Evolutionary conservation across 2,797 vertebrate genomes (phyloP).

Genomic region (Parambassis ranga): DNA sequence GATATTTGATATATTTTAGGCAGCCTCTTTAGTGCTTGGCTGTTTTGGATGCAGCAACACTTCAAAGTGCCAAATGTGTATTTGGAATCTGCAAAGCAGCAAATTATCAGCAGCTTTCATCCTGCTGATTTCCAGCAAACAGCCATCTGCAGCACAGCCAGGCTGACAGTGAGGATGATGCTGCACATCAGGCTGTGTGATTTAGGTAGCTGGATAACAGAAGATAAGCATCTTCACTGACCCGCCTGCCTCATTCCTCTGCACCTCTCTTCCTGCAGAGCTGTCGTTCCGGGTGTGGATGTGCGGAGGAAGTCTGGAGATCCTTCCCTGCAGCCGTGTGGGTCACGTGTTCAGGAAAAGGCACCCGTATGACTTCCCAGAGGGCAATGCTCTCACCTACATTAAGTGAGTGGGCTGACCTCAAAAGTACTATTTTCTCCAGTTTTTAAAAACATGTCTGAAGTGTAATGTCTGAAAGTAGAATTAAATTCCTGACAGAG

Average conservation of each 20-base stretch:
- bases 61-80: conserved; percentile 14
- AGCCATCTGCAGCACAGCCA: conserved; percentile 7
- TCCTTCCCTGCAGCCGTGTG: conserved; percentile 96
- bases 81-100: conserved; percentile 26
- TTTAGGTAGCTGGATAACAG: not conserved
- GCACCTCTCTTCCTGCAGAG: conserved; percentile 77
- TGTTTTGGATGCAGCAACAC: conserved; percentile 12
- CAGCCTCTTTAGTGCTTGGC: not conserved
- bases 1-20: no score
- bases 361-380: conserved; percentile 97
- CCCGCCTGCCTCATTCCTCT: not conserved
- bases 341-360: conserved; percentile 97
- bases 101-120: conserved; percentile 27
- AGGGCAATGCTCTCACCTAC: conserved; percentile 97
- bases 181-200: not conserved
- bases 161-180: not conserved
- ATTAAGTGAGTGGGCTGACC: conserved; percentile 85
- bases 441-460: not conserved
- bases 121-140: conserved; percentile 11
- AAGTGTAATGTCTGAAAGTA: not conserved
- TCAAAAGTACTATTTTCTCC: no score
- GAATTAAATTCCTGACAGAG: not conserved
- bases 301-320: conserved; percentile 97
- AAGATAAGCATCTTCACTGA: not conserved
- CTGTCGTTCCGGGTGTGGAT: conserved; percentile 98